phyloP scores from a whole-genome alignment of 2,113 vertebrate genomes.

The Pleuronectes platessa region DNA sequence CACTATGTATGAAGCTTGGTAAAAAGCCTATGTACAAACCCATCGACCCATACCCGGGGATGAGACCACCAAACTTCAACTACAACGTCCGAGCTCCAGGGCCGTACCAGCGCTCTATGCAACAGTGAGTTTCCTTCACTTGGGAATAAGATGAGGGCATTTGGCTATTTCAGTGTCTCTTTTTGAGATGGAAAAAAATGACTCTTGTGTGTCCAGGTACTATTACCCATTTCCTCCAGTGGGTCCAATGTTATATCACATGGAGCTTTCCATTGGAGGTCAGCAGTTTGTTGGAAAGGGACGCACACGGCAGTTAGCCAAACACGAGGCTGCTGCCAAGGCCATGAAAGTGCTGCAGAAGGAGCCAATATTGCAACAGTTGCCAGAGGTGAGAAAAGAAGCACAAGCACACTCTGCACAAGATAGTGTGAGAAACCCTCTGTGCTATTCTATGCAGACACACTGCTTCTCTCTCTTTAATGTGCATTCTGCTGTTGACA shows the following conservation, averaged over 20 bases:
- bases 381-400: constrained; percentile 84
- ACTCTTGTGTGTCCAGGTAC: constrained; percentile 83
- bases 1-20: constrained; percentile 96
- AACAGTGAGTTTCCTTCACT: constrained; percentile 73
- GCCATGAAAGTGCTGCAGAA: constrained; percentile 94
- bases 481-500: constrained; percentile 72
- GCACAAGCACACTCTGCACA: not conserved
- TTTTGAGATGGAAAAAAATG: not conserved
- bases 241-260: constrained; percentile 94
- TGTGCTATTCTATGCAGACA: not conserved
- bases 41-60: constrained; percentile 92
- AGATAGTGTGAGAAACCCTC: not conserved
- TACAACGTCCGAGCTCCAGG: constrained; percentile 89
- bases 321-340: constrained; percentile 94
- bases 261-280: constrained; percentile 95
- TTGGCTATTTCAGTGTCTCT: not conserved
- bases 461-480: constrained; percentile 8
- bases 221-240: constrained; percentile 96
- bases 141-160: not conserved
- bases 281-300: constrained; percentile 97
- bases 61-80: constrained; percentile 93
- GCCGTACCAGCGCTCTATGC: constrained; percentile 93
- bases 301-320: constrained; percentile 93
- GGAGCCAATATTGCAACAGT: constrained; percentile 90
- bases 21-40: constrained; percentile 97